These are phyloP conservation scores for Crepidodera aurea DNA, from an alignment of 2,888 invertebrate genomes.

Conservation along the genomic window DNA sequence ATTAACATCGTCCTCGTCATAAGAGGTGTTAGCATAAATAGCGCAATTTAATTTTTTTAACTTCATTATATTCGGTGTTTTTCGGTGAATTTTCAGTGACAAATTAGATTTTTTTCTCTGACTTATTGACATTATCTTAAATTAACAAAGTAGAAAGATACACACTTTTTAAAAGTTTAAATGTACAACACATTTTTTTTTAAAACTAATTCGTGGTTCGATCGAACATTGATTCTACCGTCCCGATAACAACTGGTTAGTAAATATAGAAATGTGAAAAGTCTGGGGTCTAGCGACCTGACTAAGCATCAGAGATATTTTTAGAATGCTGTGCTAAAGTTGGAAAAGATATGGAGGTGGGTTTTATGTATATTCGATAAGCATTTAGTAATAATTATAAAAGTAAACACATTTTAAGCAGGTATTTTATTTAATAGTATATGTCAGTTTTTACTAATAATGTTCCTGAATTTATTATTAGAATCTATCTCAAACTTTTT, in stretches of 20 bases:
- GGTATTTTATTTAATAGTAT: too few species aligned
- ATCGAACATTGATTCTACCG: constrained; percentile 34
- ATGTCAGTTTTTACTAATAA: too few species aligned
- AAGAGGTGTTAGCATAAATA: constrained; percentile 46
- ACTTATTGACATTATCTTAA: constrained; percentile 45
- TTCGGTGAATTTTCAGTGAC: constrained; percentile 40
- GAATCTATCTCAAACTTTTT: too few species aligned
- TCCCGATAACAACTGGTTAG: constrained; percentile 30
- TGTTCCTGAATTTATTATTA: neutral
- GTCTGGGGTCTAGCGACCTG: constrained; percentile 31
- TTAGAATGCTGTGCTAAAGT: constrained; percentile 54
- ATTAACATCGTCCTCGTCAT: constrained; percentile 52
- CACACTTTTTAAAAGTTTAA: constrained; percentile 53
- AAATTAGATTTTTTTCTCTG: constrained; percentile 44
- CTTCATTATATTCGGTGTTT: constrained; percentile 34
- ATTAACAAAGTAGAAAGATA: constrained; percentile 29
- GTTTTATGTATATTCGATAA: constrained; percentile 12
- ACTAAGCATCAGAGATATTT: constrained; percentile 59
- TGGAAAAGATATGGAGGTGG: constrained; percentile 19
- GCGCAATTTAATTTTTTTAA: constrained; percentile 40
- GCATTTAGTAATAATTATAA: constrained; percentile 8
- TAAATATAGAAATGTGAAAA: constrained; percentile 42
- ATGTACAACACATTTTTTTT: constrained; percentile 51
- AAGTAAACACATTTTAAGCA: constrained; percentile 1
- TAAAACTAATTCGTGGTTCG: constrained; percentile 21